These are phyloP conservation scores for Girardinichthys multiradiatus DNA, from an alignment of 2,113 vertebrate genomes.

Conservation along the genomic window DNA sequence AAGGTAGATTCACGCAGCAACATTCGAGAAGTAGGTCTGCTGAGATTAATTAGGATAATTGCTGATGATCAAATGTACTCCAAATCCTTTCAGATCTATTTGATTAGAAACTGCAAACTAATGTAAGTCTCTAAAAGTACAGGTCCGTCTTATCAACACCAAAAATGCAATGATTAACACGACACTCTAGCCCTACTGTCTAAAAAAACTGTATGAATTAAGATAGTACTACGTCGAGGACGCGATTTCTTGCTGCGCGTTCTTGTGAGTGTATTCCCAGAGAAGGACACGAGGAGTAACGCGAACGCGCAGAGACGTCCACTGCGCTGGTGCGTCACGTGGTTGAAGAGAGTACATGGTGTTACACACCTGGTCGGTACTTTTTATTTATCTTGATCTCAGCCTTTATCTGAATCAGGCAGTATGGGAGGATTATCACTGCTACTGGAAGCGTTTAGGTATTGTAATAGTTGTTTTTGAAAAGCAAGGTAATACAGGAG, in stretches of 20 bases:
- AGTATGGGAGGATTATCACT: too few species aligned
- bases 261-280: conserved; percentile 12
- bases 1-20: conserved; percentile 1
- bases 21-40: neutral
- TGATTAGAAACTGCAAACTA: neutral
- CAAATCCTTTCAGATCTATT: neutral
- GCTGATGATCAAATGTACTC: neutral
- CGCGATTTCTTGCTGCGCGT: conserved; percentile 27
- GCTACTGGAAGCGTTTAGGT: neutral
- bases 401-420: neutral
- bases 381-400: conserved; percentile 15
- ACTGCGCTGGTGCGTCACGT: conserved; percentile 60
- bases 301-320: conserved; percentile 39
- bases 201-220: neutral
- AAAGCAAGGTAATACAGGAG: neutral
- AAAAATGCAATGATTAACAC: neutral
- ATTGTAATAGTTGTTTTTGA: neutral
- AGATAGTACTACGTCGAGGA: neutral
- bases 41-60: neutral
- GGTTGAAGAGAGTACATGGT: conserved; percentile 21
- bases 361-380: conserved; percentile 39
- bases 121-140: neutral
- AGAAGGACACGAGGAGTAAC: conserved; percentile 16
- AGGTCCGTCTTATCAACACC: neutral
- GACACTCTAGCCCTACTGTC: neutral